Conservation (phyloP, 2,888 invertebrate genomes). For the Pseudococcus jackbeardsleyi region DNA sequence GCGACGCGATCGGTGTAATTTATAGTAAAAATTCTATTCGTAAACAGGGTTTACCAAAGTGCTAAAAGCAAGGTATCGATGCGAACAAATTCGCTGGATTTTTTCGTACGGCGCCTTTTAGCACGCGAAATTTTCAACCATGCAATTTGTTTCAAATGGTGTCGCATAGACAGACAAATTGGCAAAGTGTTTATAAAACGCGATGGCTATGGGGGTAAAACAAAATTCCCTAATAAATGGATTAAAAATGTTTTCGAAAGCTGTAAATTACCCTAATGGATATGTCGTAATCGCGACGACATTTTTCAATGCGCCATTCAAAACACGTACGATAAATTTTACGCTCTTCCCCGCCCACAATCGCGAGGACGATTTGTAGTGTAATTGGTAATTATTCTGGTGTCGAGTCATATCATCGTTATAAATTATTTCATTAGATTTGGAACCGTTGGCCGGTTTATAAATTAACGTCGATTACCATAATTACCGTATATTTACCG, state of each 20-base stretch:
- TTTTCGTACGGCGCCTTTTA: constrained; percentile 4
- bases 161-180: constrained; percentile 28
- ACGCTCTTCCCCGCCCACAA: background rate
- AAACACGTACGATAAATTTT: constrained; percentile 14
- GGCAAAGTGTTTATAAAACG: constrained; percentile 4
- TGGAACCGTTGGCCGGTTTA: background rate
- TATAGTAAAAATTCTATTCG: constrained; percentile 20
- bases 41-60: constrained; percentile 15
- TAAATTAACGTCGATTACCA: background rate
- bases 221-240: constrained; percentile 25
- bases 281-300: background rate
- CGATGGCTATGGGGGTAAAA: background rate
- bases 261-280: constrained; percentile 41
- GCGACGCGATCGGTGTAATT: constrained; percentile 5
- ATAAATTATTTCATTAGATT: constrained; percentile 1
- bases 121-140: background rate
- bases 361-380: background rate
- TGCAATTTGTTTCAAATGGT: constrained; percentile 6
- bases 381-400: constrained; percentile 5
- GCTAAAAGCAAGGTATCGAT: background rate
- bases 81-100: background rate
- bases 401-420: background rate
- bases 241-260: constrained; percentile 44
- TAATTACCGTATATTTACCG: background rate
- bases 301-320: constrained; percentile 27